phyloP scores from a whole-genome alignment of 2,888 invertebrate genomes.

The Acholoe squamosa region DNA sequence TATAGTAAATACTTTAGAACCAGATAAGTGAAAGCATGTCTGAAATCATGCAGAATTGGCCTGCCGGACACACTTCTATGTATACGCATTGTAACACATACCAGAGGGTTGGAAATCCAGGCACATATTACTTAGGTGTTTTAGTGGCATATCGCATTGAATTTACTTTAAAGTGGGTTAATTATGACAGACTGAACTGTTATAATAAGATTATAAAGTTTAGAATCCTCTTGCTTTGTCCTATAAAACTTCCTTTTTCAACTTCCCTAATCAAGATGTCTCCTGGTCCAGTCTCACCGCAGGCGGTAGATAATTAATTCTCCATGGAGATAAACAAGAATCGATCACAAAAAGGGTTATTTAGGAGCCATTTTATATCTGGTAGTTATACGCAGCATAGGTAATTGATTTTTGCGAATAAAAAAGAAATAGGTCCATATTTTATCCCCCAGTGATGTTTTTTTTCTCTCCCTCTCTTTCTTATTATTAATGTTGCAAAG shows the following conservation, averaged over 20 bases:
- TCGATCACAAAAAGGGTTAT: not conserved
- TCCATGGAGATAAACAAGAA: not conserved
- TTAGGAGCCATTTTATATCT: not conserved
- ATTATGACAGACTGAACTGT: not conserved
- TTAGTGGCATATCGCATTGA: not conserved
- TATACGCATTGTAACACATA: too few species aligned
- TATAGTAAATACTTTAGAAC: too few species aligned
- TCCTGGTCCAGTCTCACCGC: not conserved
- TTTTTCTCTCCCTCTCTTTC: not conserved
- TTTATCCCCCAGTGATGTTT: not conserved
- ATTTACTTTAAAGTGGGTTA: not conserved
- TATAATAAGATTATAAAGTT: conserved; percentile 22
- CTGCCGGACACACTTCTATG: too few species aligned
- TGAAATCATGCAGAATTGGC: too few species aligned
- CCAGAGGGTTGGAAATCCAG: too few species aligned
- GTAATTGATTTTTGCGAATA: not conserved
- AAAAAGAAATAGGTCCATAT: not conserved
- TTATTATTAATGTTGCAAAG: not conserved
- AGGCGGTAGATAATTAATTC: not conserved
- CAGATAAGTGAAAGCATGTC: too few species aligned
- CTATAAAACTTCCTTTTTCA: not conserved
- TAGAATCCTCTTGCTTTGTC: not conserved
- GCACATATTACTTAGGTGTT: not conserved
- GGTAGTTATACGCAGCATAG: not conserved
- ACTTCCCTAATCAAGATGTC: conserved; percentile 10